These are phyloP conservation scores for Eriocheir sinensis DNA, from an alignment of 1,140 invertebrate genomes.

Conservation along the genomic window DNA sequence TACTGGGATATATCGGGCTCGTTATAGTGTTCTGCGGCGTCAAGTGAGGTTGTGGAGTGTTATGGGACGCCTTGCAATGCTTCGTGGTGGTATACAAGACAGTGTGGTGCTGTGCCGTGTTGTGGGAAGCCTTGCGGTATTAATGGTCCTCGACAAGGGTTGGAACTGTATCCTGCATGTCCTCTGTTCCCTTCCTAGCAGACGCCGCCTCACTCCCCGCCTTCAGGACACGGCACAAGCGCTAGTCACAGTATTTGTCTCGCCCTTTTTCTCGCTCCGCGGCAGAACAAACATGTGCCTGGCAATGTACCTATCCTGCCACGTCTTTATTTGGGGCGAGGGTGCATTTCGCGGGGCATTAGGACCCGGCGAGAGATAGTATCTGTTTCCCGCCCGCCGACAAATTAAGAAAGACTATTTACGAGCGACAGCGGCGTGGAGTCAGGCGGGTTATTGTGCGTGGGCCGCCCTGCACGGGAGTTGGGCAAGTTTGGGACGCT, in stretches of 20 bases:
- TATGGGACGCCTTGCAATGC: too few relatives aligned
- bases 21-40: too few relatives aligned
- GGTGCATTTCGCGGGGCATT: neutral
- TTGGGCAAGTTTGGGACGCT: neutral
- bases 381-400: neutral
- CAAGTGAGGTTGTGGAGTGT: too few relatives aligned
- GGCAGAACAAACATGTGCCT: neutral
- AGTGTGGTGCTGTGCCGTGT: too few relatives aligned
- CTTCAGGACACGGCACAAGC: neutral
- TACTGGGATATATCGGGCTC: too few relatives aligned
- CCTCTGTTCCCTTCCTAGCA: too few relatives aligned
- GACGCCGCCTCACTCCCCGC: neutral
- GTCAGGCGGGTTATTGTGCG: neutral
- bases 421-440: neutral
- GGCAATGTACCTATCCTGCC: too few relatives aligned
- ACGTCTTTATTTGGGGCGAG: neutral
- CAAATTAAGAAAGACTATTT: conserved; percentile 7
- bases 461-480: neutral
- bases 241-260: neutral
- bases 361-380: neutral
- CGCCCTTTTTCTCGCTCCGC: neutral
- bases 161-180: too few relatives aligned
- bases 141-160: too few relatives aligned
- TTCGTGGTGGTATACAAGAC: too few relatives aligned
- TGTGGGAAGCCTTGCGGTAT: too few relatives aligned